Percentiles rank a stretch among this genome's conserved stretches.
phyloP scores from a whole-genome alignment of 2,797 vertebrate species.

The Cercopithecus mitis region DNA sequence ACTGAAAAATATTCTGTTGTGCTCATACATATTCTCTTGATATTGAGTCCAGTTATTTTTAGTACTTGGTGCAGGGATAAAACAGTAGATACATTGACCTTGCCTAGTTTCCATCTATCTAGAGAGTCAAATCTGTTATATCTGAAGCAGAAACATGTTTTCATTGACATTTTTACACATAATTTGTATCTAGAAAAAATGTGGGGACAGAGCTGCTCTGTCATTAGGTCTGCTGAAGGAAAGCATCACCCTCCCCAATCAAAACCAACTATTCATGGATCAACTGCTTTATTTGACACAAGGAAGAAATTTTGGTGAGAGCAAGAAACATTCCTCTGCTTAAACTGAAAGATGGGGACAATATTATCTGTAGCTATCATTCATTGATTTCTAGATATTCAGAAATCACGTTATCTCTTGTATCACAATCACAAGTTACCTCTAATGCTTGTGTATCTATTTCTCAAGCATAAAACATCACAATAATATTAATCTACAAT shows the following conservation, averaged over 20 bases:
- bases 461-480: neutral
- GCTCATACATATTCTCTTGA: neutral
- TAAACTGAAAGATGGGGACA: neutral
- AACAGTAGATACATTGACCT: neutral
- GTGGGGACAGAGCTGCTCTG: neutral
- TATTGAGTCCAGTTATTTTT: neutral
- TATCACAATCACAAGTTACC: neutral
- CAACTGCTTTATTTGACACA: neutral
- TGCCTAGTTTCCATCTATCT: neutral
- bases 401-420: neutral
- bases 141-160: neutral
- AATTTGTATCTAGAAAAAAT: constrained; percentile 16
- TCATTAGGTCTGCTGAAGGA: neutral
- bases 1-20: neutral
- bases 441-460: neutral
- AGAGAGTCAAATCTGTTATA: neutral
- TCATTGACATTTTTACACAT: neutral
- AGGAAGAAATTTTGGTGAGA: neutral
- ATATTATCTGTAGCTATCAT: neutral
- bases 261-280: neutral
- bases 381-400: neutral
- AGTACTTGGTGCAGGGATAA: neutral
- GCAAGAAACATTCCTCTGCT: neutral
- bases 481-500: neutral
- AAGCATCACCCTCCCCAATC: neutral